phyloP scores from a whole-genome alignment of 1,140 invertebrate species.

The Philotrypesis tridentata region DNA sequence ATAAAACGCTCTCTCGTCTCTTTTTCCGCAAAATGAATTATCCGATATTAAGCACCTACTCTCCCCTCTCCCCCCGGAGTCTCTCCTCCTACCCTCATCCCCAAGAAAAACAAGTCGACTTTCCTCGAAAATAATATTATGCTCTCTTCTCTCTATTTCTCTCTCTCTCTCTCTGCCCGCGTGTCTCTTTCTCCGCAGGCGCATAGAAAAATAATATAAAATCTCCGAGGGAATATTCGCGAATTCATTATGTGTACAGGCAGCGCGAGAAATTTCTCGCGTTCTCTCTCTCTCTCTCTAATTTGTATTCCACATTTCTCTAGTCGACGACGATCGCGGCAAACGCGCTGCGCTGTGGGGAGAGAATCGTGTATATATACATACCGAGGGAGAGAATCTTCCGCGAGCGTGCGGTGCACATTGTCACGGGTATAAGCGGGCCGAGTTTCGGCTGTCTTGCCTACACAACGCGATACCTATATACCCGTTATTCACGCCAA shows the following conservation, averaged over 20 bases:
- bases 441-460: background rate
- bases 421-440: constrained; percentile 10
- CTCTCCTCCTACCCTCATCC: background rate
- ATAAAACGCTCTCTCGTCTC: background rate
- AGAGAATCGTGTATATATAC: background rate
- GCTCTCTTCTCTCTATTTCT: no score
- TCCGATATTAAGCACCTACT: background rate
- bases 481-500: no score
- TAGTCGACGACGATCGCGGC: constrained; percentile 60
- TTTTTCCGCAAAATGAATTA: background rate
- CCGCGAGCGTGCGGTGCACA: background rate
- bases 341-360: constrained; percentile 55
- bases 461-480: background rate
- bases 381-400: constrained; percentile 22
- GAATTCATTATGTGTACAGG: constrained; percentile 62
- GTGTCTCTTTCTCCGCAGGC: background rate
- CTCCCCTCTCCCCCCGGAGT: no score
- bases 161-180: background rate
- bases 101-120: constrained; percentile 33
- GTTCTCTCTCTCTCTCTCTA: constrained; percentile 54
- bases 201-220: constrained; percentile 18
- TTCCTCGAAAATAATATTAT: background rate
- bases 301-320: constrained; percentile 73
- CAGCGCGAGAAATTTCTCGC: constrained; percentile 52
- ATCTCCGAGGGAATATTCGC: constrained; percentile 58